Evolutionary conservation across 1,140 invertebrate genomes (phyloP), one percentile per base, ranked within the genome.

Genomic region (Lerema accius): DNA sequence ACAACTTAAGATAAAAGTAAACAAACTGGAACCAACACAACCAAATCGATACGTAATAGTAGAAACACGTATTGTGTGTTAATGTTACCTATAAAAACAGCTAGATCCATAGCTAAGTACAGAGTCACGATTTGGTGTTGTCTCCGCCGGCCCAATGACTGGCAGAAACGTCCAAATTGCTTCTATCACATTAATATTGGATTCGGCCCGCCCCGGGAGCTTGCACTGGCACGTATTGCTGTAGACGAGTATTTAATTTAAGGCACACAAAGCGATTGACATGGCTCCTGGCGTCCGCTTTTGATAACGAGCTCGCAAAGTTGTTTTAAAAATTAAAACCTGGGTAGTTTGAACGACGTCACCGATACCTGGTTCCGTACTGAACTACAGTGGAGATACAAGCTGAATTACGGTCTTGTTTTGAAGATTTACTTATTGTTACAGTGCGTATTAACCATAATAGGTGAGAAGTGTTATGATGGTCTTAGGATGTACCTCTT

Each of bases 101-200:
- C n/a, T 53, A 19, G 35, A 53, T 40, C 35, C 14, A 19, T 28
- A 55, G 14, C 46, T 17, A 42, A 55, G 49, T 28, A 51, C 49
- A 26, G 67, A 58, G 67, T 67, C 63, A 60, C 37, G 45, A 53
- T 53, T 10, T 17, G 37, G 50, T 19, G 53, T 56, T 56, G 53
- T 56, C 53, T 56, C 53, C 58, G 66, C 53, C 56, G 69, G 49
- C 63, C 50, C 63, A 63, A 78, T 87, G 85, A 88, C 84, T 86
- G 77, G 85, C 85, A 84, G 64, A 75, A 77, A 80, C 64, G 60
- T 60, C 70, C 55, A 84, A 82, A 87, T 87, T 87, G 72, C 78
- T 80, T 86, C 79, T 76, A 83, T 80, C 79, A 73, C 76, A 84
- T 82, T 83, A 82, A 84, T 85, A 84, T 84, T 69, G 67, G 70